Base-by-base conservation (phyloP, 2,113 vertebrate genomes). In the Oophaga pumilio region DNA sequence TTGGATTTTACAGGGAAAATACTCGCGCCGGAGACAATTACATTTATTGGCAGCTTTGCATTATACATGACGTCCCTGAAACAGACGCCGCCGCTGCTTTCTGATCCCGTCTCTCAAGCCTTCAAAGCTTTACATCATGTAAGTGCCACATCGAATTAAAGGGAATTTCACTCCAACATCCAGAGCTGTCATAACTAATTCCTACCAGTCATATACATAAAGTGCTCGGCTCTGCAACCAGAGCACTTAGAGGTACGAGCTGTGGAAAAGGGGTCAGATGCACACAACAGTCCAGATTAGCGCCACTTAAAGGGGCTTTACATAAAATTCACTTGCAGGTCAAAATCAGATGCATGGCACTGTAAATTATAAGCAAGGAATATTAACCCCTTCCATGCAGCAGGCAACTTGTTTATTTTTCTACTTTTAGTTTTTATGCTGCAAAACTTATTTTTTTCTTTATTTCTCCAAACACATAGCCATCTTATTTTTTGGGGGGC, bases 41-140 rank as follows among this genome's bases (percentile, higher is more conserved):
- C 18, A 57, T 57, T 84, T 84, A 84, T 84, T 84, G 82, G 82
- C 68, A 33, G 82, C 18, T 28, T 43, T 74, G 68, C 66, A 84
- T 74, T 84, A 84, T 84, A 57, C n/a, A 84, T 59, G 53, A 74
- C 68, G n/a, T 33, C 14, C 68, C 59, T 73, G n/a, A 53, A 74
- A 84, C 14, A 59, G 22, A 74, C 26, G 18, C 12, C 7, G 66
- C 50, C 18, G 33, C 33, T 4, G 33, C 15, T 56, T 26, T 71
- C n/a, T 15, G 7, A 80, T 24, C 17, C 56, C 6, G 43, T 17
- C 57, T 53, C 74, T 52, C 28, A 12, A 60, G 78, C 14, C 57
- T 71, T 52, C 57, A 50, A 68, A 83, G 18, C 9, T 56, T 10
- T 57, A 56, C 66, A 71, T 66, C 64, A 28, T 84, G 82, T 56